phyloP scores from a whole-genome alignment of 2,113 vertebrate species.

The Rhynchomys soricoides region DNA sequence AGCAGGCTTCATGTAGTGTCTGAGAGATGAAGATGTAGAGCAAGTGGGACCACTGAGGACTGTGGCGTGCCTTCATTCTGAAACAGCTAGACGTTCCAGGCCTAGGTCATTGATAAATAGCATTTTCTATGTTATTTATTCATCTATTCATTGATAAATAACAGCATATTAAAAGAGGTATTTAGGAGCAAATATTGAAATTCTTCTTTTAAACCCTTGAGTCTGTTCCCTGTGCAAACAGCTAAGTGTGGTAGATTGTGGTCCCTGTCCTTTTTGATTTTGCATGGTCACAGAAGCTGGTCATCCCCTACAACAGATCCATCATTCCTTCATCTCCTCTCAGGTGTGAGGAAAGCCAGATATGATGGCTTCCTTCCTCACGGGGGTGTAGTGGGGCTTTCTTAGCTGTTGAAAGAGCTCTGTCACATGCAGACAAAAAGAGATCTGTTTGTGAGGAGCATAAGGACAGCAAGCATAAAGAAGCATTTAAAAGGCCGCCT shows the following conservation, averaged over 20 bases:
- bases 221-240: not conserved
- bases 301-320: not conserved
- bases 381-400: conserved; percentile 54
- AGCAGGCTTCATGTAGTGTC: not conserved
- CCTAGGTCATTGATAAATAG: not conserved
- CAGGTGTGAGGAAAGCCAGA: not conserved
- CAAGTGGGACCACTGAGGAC: accelerated
- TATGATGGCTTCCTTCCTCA: conserved; percentile 47
- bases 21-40: not conserved
- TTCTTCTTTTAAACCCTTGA: not conserved
- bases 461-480: conserved; percentile 58
- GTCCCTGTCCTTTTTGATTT: not conserved
- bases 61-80: not conserved
- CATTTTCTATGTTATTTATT: not conserved
- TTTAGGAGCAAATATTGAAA: not conserved
- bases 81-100: not conserved
- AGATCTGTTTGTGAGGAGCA: conserved; percentile 9
- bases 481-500: conserved; percentile 63
- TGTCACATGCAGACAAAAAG: conserved; percentile 55
- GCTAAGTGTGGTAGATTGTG: not conserved
- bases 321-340: not conserved
- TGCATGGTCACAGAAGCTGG: not conserved
- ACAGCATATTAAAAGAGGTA: not conserved
- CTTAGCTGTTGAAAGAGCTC: conserved; percentile 34
- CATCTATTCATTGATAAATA: not conserved